phyloP scores from a whole-genome alignment of 2,888 invertebrate genomes.

The Pseudolycoriella hygida region DNA sequence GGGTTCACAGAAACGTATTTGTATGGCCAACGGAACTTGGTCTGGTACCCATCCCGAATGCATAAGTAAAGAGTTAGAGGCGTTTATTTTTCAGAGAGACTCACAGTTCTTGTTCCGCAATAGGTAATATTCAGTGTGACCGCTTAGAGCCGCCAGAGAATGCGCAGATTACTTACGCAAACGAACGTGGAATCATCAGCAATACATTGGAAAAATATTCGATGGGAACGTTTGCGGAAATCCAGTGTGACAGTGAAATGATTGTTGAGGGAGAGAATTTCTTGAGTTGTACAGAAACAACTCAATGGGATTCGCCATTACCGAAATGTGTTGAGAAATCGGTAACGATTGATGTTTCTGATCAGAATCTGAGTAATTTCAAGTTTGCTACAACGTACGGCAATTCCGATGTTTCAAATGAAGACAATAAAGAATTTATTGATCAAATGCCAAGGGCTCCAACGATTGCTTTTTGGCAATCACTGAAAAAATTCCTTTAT shows the following conservation, averaged over 20 bases:
- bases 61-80: conserved; percentile 26
- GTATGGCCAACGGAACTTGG: conserved; percentile 43
- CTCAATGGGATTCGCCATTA: conserved; percentile 30
- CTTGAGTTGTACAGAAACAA: conserved; percentile 36
- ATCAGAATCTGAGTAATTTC: not conserved
- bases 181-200: conserved; percentile 18
- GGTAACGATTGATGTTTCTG: not conserved
- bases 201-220: conserved; percentile 13
- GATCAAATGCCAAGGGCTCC: not conserved
- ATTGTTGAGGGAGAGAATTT: conserved; percentile 28
- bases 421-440: not conserved
- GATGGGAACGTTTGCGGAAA: conserved; percentile 33
- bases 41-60: conserved; percentile 40
- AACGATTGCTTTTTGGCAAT: conserved; percentile 10
- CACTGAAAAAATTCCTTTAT: conserved; percentile 10
- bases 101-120: not conserved
- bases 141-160: conserved; percentile 21
- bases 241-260: conserved; percentile 31
- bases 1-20: conserved; percentile 36
- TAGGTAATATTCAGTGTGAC: conserved; percentile 22
- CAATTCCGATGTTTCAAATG: too few relatives aligned
- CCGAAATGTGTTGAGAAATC: not conserved
- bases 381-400: too few relatives aligned
- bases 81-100: not conserved
- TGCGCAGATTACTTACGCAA: conserved; percentile 23